phyloP scores from a whole-genome alignment of 2,888 invertebrate species.

The Anthoptus insignis region DNA sequence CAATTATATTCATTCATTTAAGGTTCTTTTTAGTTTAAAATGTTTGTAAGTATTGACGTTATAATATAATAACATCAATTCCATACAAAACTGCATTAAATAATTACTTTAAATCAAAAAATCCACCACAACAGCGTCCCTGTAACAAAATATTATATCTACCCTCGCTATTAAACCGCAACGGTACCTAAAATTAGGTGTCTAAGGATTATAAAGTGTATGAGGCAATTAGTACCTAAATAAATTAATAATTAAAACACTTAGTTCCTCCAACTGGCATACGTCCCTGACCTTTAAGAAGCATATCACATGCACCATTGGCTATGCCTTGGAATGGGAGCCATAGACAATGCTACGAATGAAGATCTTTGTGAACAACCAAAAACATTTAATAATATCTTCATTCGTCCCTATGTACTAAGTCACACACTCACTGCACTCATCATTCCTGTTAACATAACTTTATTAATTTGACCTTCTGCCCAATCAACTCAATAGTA shows the following conservation, averaged over 20 bases:
- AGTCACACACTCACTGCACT: slow-evolving; percentile 75
- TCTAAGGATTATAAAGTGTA: slow-evolving; percentile 1
- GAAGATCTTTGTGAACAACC: slow-evolving; percentile 51
- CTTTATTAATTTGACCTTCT: slow-evolving; percentile 52
- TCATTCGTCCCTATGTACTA: slow-evolving; percentile 59
- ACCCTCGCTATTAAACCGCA: slow-evolving; percentile 19
- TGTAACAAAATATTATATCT: slow-evolving; percentile 33
- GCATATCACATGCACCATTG: slow-evolving; percentile 77
- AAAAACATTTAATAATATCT: slow-evolving; percentile 36
- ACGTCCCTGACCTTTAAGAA: slow-evolving; percentile 81
- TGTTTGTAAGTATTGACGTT: slow-evolving; percentile 52
- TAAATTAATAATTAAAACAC: slow-evolving; percentile 30
- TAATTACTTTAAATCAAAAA: slow-evolving; percentile 18
- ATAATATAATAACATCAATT: slow-evolving; percentile 47
- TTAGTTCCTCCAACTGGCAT: slow-evolving; percentile 59
- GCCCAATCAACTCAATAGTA: slow-evolving; percentile 47
- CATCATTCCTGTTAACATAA: slow-evolving; percentile 72
- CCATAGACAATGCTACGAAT: slow-evolving; percentile 61
- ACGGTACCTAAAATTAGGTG: slow-evolving; percentile 26
- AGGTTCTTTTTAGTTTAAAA: slow-evolving; percentile 1
- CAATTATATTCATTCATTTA: neutral
- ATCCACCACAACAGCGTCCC: slow-evolving; percentile 35
- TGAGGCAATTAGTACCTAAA: slow-evolving; percentile 37
- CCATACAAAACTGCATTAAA: slow-evolving; percentile 31
- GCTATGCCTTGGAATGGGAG: slow-evolving; percentile 52